Conservation (phyloP, 37 sponge, comb jelly and placozoan species). For the Aphrocallistes beatrix region DNA sequence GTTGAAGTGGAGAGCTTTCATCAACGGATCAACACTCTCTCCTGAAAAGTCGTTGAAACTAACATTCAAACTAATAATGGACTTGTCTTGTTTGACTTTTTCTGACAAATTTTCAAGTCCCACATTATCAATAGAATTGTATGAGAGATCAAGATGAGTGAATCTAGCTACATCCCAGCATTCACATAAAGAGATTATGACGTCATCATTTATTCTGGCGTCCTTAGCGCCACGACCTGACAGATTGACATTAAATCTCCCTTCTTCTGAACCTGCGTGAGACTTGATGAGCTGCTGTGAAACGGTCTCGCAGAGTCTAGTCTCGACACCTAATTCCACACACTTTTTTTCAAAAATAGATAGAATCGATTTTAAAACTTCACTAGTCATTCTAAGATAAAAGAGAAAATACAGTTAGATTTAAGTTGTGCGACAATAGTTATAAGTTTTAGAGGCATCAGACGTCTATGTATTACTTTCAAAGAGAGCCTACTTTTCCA, state of each 20-base stretch:
- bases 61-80: neutral
- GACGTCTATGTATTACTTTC: no score
- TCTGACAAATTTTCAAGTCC: neutral
- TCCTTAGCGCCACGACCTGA: neutral
- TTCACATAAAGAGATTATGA: neutral
- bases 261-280: neutral
- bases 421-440: no score
- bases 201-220: slow-evolving; percentile 7
- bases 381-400: no score
- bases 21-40: neutral
- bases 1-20: slow-evolving; percentile 40
- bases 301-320: neutral
- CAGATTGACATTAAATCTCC: neutral
- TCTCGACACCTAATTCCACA: neutral
- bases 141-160: neutral
- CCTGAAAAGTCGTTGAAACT: neutral
- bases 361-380: no score
- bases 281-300: neutral
- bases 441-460: no score
- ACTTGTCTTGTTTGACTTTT: neutral
- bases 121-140: neutral
- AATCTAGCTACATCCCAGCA: neutral
- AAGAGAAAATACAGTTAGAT: no score
- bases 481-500: no score
- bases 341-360: neutral